Evolutionary conservation across 2,113 vertebrate species (phyloP).

Genomic region (Amblyornis subalaris): DNA sequence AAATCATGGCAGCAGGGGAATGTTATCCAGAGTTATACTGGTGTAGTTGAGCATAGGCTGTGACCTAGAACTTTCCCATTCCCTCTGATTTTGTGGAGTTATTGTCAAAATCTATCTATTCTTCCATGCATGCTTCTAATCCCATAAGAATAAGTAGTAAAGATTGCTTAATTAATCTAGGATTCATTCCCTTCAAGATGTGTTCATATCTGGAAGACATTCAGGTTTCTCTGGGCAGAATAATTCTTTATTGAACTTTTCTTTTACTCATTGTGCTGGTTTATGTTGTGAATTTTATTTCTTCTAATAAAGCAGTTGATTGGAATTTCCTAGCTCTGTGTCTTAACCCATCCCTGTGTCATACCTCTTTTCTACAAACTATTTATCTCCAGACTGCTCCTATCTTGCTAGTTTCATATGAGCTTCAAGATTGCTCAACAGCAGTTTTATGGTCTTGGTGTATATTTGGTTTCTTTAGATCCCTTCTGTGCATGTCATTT

Average conservation of each 20-base stretch:
- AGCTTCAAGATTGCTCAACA: not conserved
- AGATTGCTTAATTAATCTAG: not conserved
- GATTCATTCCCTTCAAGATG: not conserved
- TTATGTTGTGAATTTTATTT: conserved; percentile 35
- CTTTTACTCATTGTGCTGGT: not conserved
- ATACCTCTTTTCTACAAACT: not conserved
- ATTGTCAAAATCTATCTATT: not conserved
- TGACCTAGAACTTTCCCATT: not conserved
- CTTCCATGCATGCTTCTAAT: not conserved
- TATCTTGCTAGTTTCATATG: not conserved
- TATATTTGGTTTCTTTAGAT: conserved; percentile 26
- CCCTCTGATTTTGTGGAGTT: not conserved
- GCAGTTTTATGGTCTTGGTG: conserved; percentile 17
- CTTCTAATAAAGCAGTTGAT: conserved; percentile 36
- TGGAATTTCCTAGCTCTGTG: not conserved
- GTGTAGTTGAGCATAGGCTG: rapidly evolving
- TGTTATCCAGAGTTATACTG: not conserved
- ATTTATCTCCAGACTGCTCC: not conserved
- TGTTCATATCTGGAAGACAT: not conserved
- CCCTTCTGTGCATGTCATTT: conserved; percentile 22
- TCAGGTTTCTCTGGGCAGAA: not conserved
- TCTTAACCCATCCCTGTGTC: not conserved
- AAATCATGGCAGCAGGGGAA: not conserved
- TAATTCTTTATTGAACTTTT: not conserved
- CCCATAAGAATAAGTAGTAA: not conserved